phyloP scores from a whole-genome alignment of 2,797 vertebrate genomes.

The Clarias fuscus region DNA sequence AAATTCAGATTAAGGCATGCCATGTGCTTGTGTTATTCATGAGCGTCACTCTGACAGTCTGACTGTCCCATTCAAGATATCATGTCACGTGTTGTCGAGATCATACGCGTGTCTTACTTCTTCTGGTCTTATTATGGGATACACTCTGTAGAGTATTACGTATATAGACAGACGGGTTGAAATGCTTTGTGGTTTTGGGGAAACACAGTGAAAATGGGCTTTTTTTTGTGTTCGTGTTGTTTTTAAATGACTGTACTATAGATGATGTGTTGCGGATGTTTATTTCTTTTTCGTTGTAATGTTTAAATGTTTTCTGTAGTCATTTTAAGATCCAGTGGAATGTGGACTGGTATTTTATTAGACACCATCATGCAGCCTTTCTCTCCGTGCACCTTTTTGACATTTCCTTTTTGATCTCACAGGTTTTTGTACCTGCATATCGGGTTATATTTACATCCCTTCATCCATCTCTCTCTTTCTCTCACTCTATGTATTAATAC shows the following conservation, averaged over 20 bases:
- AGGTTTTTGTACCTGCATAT: not conserved
- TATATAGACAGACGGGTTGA: not conserved
- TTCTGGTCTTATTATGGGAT: not conserved
- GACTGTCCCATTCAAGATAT: constrained; percentile 25
- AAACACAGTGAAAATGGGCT: not conserved
- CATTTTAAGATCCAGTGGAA: not conserved
- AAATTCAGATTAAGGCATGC: constrained; percentile 22
- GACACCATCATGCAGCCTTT: not conserved
- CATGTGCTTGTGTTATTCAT: constrained; percentile 30
- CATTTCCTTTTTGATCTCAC: not conserved
- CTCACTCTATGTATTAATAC: not conserved
- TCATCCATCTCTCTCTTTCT: not conserved
- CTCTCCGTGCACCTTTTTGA: not conserved
- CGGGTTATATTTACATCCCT: not conserved
- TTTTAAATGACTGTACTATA: not conserved
- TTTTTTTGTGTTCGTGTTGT: no score
- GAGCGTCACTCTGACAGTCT: constrained; percentile 32
- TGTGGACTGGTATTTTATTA: not conserved
- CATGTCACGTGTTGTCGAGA: not conserved
- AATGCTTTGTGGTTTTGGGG: not conserved
- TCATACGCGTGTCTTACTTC: not conserved
- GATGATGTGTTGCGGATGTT: not conserved
- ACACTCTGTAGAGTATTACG: not conserved
- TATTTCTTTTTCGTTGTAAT: not conserved
- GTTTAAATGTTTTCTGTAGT: not conserved